A percentile compares a stretch with the other conserved stretches of the same genome.
Conservation (phyloP, 2,888 invertebrate genomes). For the Cancer borealis region DNA sequence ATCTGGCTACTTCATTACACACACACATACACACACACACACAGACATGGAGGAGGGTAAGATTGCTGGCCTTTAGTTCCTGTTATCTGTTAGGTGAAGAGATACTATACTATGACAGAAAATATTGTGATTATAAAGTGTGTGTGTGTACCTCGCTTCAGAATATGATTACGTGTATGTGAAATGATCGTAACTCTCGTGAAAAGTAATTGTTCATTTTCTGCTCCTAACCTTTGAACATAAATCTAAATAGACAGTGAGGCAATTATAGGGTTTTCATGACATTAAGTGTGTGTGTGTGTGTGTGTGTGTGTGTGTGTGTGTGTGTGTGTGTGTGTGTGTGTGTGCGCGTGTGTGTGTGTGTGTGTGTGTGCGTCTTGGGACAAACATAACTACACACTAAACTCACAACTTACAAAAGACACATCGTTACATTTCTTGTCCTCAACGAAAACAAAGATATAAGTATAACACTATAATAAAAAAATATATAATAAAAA, state of each 20-base stretch:
- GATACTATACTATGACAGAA: neutral
- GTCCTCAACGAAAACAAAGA: neutral
- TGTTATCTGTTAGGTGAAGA: no score
- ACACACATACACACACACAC: no score
- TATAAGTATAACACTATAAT: neutral
- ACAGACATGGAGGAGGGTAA: no score
- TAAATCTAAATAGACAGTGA: neutral
- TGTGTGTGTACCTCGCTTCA: no score
- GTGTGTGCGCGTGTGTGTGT: slow-evolving; percentile 33
- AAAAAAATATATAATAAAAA: neutral
- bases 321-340: slow-evolving; percentile 31
- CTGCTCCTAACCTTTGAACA: neutral
- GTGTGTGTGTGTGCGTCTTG: neutral
- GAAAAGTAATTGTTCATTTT: no score
- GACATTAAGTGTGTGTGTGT: neutral
- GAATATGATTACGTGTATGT: no score
- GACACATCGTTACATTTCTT: neutral
- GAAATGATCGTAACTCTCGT: no score
- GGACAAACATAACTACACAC: neutral
- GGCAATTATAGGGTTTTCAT: neutral
- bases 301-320: neutral
- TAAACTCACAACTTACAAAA: neutral
- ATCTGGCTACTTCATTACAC: no score
- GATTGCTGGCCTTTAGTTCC: no score
- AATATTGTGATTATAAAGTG: no score